Conservation (phyloP, 2,113 vertebrate species). For the Melospiza melodia region DNA sequence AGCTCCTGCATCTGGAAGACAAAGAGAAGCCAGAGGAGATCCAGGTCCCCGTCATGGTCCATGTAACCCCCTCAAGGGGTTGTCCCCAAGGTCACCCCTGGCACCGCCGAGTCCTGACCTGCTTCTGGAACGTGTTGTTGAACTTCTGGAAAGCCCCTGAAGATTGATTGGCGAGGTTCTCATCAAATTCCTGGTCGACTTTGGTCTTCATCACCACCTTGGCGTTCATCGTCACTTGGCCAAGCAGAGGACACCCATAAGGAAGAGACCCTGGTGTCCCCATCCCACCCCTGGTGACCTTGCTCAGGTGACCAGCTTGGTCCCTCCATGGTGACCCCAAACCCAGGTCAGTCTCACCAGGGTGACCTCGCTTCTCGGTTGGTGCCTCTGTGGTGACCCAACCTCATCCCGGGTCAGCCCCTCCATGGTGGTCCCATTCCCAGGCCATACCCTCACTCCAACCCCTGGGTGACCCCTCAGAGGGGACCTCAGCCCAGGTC, state of each 20-base stretch:
- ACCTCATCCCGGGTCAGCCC: accelerated
- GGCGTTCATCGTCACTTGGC: neutral
- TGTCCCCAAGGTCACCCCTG: too few relatives aligned
- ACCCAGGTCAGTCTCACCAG: neutral
- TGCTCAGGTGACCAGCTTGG: too few relatives aligned
- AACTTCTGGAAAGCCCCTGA: accelerated
- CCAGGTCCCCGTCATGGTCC: accelerated
- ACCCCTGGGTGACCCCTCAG: neutral
- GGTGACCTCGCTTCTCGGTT: too few relatives aligned
- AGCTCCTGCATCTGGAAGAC: accelerated
- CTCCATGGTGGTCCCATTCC: neutral
- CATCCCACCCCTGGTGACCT: neutral
- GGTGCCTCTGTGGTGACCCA: neutral
- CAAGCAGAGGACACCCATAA: neutral
- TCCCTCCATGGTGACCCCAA: neutral
- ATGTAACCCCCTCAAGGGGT: neutral
- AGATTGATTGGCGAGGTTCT: accelerated
- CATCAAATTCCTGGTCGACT: accelerated
- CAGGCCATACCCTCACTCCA: neutral
- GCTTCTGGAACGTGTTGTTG: accelerated
- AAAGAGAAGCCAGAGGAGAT: neutral
- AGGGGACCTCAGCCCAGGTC: neutral
- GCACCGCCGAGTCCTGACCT: neutral
- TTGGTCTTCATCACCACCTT: neutral
- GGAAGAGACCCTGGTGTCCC: too few relatives aligned